Base-by-base conservation (phyloP, 2,797 vertebrate species). In the Gila robusta region DNA sequence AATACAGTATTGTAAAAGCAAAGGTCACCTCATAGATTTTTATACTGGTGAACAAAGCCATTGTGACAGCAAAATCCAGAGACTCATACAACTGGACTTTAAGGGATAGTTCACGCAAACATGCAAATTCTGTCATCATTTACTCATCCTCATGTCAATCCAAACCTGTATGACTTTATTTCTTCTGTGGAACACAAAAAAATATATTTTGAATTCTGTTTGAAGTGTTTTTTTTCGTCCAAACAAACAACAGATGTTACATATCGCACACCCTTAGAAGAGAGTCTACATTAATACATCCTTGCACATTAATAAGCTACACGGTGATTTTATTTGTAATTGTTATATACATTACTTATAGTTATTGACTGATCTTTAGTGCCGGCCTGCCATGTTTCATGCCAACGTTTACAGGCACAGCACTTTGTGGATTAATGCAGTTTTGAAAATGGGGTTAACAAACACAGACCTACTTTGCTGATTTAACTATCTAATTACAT, bases 401-500 rank as follows among this genome's bases (percentile, higher is more conserved):
- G 11, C 39, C 44, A 67, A 14, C n/a, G 8, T 82, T 82, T 59
- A 41, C 16, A 21, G 35, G 17, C 44, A 41, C 52, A 82, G 67
- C 35, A 82, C 64, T 70, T 70, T 81, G 66, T 56, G 16, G 47
- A 71, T 69, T 32, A 32, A 72, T 28, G 35, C 35, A 32, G 52
- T 19, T 59, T 72, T 59, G 6, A 54, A 71, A 26, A 82, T 41
- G 8, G 23, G 17, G 19, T 52, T 82, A 47, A 76, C 11, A 35
- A 54, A 70, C 10, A 41, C 35, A 77, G 49, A 52, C 23, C 17
- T 56, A 14, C 11, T 47, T 47, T 81, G 39, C 44, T 69, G 66
- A 21, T 78, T 64, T 59, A 79, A 64, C 54, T 62, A 54, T 84
- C 47, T 79, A 82, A 82, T 89, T 86, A 87, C n/a, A 76, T 74